Percentiles rank a stretch among this genome's conserved stretches.
Evolutionary conservation across 2,888 invertebrate species (phyloP).

Genomic region (Drosophila tripunctata): DNA sequence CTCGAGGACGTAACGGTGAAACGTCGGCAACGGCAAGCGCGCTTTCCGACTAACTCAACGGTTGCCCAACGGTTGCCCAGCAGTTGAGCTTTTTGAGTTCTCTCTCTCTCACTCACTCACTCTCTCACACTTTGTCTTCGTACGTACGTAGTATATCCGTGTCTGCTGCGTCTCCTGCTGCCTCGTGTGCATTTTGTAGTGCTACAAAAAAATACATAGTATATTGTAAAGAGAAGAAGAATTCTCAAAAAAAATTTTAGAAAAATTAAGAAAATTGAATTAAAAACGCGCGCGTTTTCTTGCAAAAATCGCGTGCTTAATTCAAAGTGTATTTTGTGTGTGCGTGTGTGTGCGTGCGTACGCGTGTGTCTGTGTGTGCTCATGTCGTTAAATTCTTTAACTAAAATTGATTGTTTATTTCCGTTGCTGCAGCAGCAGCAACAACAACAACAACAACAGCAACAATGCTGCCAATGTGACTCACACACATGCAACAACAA

Average conservation of each 20-base stretch:
- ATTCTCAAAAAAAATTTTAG: conserved; percentile 50
- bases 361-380: conserved; percentile 27
- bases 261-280: too few relatives aligned
- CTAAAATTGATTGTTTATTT: conserved; percentile 80
- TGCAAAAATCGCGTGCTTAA: conserved; percentile 64
- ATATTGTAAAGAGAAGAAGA: conserved; percentile 16
- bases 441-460: conserved; percentile 32
- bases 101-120: conserved; percentile 5
- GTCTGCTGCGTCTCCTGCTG: conserved; percentile 13
- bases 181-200: conserved; percentile 31
- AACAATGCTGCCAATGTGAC: conserved; percentile 51
- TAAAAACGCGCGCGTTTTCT: too few relatives aligned
- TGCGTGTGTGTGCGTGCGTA: conserved; percentile 12
- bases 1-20: conserved; percentile 84
- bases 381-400: conserved; percentile 72
- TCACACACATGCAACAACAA: conserved; percentile 35
- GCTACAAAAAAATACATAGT: conserved; percentile 9
- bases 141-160: not conserved
- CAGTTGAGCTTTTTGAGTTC: conserved; percentile 54
- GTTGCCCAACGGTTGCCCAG: conserved; percentile 58
- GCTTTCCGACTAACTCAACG: conserved; percentile 70
- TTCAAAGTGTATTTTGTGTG: conserved; percentile 33
- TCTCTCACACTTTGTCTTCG: conserved; percentile 3
- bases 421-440: conserved; percentile 62
- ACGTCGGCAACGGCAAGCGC: conserved; percentile 82